Conservation (phyloP, 2,888 invertebrate genomes). For the Leucania comma region DNA sequence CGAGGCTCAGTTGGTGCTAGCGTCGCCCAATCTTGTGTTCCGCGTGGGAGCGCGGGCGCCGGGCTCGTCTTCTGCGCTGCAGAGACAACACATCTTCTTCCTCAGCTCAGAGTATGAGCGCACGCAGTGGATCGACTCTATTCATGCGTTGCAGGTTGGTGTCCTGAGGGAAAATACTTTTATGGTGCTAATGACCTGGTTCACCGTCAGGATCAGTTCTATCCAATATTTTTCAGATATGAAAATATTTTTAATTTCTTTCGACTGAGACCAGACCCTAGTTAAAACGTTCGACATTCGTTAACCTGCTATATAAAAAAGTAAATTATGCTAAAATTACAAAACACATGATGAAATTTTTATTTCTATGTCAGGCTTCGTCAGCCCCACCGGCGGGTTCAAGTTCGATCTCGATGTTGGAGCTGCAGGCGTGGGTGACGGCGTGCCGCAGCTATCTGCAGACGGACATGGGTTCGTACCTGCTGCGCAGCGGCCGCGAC, state of each 20-base stretch:
- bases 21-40: constrained; percentile 97
- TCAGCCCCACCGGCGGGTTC: constrained; percentile 91
- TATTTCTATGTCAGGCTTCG: constrained; percentile 80
- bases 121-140: constrained; percentile 98
- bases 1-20: constrained; percentile 97
- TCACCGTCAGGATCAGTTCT: not conserved
- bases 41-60: constrained; percentile 94
- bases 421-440: constrained; percentile 97
- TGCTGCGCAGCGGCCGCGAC: constrained; percentile 95
- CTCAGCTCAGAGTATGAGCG: constrained; percentile 98
- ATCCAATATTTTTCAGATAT: not conserved
- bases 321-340: too few species aligned
- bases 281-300: too few species aligned
- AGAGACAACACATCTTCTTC: constrained; percentile 95
- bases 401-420: constrained; percentile 93
- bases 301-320: too few species aligned
- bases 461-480: constrained; percentile 97
- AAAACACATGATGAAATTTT: too few species aligned
- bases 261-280: too few species aligned
- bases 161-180: not conserved
- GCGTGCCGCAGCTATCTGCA: constrained; percentile 96
- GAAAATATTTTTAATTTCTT: too few species aligned
- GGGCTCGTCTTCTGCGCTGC: constrained; percentile 86
- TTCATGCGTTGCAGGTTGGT: constrained; percentile 94
- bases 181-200: not conserved